Conservation (phyloP, 2,797 vertebrate species). For the Gallirallus australis region DNA sequence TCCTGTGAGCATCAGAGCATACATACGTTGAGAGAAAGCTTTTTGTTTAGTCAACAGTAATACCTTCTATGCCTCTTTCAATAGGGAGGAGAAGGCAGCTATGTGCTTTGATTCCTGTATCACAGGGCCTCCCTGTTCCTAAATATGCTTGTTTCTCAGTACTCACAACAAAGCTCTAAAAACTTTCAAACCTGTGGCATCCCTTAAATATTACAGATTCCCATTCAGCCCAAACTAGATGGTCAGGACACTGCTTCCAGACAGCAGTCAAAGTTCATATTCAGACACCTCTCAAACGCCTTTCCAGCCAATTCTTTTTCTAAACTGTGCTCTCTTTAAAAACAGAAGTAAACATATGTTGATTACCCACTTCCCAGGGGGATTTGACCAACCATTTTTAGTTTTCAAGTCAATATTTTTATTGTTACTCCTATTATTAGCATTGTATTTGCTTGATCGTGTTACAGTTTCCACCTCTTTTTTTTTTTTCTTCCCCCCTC, state of each 20-base stretch:
- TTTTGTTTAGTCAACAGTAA: neutral
- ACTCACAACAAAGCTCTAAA: neutral
- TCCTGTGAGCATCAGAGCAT: slow-evolving; percentile 3
- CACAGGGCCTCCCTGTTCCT: neutral
- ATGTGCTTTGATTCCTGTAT: neutral
- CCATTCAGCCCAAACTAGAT: neutral
- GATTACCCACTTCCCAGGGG: neutral
- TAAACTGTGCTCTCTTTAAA: neutral
- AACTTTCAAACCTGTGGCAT: neutral
- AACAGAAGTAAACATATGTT: neutral
- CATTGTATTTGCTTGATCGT: neutral
- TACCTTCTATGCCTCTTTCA: neutral
- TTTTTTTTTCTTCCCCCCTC: neutral
- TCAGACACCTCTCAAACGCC: neutral
- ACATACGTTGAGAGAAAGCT: neutral
- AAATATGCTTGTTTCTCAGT: neutral
- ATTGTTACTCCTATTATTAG: neutral
- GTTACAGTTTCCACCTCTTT: slow-evolving; percentile 14
- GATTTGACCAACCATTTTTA: neutral
- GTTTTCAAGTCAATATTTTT: slow-evolving; percentile 18
- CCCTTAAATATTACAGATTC: neutral
- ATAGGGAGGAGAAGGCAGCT: neutral
- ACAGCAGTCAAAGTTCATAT: neutral
- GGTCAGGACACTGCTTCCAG: neutral
- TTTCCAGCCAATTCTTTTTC: neutral